phyloP scores from a whole-genome alignment of 2,888 invertebrate species.

The Gibbula magus region DNA sequence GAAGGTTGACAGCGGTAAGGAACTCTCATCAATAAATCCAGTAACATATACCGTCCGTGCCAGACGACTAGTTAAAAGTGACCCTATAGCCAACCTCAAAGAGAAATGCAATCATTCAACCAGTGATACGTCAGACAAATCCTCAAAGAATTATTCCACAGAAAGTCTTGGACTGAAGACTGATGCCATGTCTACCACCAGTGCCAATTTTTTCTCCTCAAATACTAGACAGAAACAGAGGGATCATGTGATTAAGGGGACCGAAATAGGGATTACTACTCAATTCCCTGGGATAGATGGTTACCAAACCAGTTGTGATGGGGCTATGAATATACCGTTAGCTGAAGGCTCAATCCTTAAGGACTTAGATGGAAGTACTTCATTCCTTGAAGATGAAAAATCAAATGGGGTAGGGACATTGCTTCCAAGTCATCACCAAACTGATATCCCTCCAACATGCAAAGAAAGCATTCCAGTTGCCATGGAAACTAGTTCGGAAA shows the following conservation, averaged over 20 bases:
- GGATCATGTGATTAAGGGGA: neutral
- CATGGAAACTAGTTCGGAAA: neutral
- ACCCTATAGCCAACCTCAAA: neutral
- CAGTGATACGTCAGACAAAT: neutral
- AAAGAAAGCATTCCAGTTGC: constrained; percentile 1
- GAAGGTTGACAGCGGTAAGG: neutral
- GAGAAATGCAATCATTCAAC: neutral
- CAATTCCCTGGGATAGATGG: neutral
- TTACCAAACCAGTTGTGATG: neutral
- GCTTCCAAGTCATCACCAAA: neutral
- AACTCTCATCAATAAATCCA: neutral
- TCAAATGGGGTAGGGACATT: neutral
- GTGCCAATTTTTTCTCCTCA: constrained; percentile 1
- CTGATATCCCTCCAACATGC: neutral
- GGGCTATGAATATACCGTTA: neutral
- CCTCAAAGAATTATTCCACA: neutral
- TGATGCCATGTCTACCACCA: neutral
- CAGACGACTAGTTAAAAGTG: neutral
- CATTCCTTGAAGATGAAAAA: too few relatives aligned
- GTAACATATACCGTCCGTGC: neutral
- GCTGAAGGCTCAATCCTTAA: neutral
- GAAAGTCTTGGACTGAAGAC: neutral
- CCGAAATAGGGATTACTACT: neutral
- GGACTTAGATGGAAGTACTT: neutral
- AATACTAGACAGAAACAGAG: neutral